Base-by-base conservation (phyloP, 2,888 invertebrate genomes). In the Emmelina monodactyla region DNA sequence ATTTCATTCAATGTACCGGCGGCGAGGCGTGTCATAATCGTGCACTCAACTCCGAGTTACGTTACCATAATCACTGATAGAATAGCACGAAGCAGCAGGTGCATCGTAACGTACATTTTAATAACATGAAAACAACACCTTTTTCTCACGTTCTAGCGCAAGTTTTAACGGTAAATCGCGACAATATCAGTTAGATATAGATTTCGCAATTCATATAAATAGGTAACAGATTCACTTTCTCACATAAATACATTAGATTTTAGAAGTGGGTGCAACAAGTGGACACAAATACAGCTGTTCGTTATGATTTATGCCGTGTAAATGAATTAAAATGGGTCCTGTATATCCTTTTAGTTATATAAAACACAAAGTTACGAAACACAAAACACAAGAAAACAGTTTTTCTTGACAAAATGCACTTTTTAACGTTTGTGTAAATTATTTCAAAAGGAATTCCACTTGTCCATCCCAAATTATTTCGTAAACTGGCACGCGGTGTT, bases 231-330 rank as follows among this genome's bases (percentile, higher is more conserved):
- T 58, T 64, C 61, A 69, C 73, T 73, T 71, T 72, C 64, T 64
- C 65, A 62, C 54, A 62, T 54, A 59, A 64, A 65, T 51, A 58
- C 55, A 52, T 53, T 51, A 58, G 43, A 52, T 69, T 66, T 66
- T 62, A 67, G 78, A 78, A 75, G 70, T 73, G 53, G 62, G 56
- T 66, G 71, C 62, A 65, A 62, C 64, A 65, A 65, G 63, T 62
- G 58, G 53, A 54, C 48, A 56, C 49, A 52, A 50, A 44, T 55
- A 58, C 56, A 66, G 62, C 62, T 64, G 64, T 65, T 62, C 61
- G 60, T 59, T 55, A 55, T 50, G 48, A 54, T 47, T 38, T 43
- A 51, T 33, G 32, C 14, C 33, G 39, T 44, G 43, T 42, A 38
- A 51, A 53, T 52, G 54, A 7, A 7, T 3, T 10, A 25, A 11